A percentile compares a stretch with the other conserved stretches of the same genome.
Evolutionary conservation across 2,888 invertebrate genomes (phyloP).

Genomic region (Thecophora atra): DNA sequence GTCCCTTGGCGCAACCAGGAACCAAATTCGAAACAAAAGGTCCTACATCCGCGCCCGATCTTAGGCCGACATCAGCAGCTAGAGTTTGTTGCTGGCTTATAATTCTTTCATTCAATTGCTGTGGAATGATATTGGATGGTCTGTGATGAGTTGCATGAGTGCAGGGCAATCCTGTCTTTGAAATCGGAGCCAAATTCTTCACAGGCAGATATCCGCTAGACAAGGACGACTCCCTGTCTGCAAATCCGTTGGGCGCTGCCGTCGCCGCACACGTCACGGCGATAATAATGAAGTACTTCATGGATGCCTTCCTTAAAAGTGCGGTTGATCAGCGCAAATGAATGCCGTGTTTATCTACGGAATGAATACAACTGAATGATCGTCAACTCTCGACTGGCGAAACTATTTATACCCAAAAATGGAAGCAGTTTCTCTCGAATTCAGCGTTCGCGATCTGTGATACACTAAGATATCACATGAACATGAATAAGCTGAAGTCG

Average conservation of each 20-base stretch:
- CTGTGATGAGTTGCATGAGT: slow-evolving; percentile 36
- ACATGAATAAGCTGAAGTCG: background rate
- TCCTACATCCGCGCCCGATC: slow-evolving; percentile 40
- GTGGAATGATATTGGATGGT: slow-evolving; percentile 41
- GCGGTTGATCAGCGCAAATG: background rate
- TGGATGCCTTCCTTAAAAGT: slow-evolving; percentile 16
- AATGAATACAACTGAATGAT: slow-evolving; percentile 49
- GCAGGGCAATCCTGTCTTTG: slow-evolving; percentile 41
- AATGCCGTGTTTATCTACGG: slow-evolving; percentile 37
- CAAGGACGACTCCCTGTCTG: slow-evolving; percentile 37
- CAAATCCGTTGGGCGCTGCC: slow-evolving; percentile 46
- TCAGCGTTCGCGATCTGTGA: background rate
- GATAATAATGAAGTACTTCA: slow-evolving; percentile 45
- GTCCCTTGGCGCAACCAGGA: slow-evolving; percentile 38
- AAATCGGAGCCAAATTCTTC: slow-evolving; percentile 40
- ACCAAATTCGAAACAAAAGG: slow-evolving; percentile 44
- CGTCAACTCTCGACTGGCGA: slow-evolving; percentile 45
- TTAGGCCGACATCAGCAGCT: slow-evolving; percentile 41
- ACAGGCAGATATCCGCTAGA: slow-evolving; percentile 32
- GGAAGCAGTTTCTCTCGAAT: slow-evolving; percentile 32
- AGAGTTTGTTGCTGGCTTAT: slow-evolving; percentile 46
- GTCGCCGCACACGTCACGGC: slow-evolving; percentile 40
- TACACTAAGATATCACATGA: background rate
- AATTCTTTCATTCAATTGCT: slow-evolving; percentile 50
- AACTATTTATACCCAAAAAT: slow-evolving; percentile 49